Conservation (phyloP, 2,888 invertebrate genomes). For the Acronicta alni region DNA sequence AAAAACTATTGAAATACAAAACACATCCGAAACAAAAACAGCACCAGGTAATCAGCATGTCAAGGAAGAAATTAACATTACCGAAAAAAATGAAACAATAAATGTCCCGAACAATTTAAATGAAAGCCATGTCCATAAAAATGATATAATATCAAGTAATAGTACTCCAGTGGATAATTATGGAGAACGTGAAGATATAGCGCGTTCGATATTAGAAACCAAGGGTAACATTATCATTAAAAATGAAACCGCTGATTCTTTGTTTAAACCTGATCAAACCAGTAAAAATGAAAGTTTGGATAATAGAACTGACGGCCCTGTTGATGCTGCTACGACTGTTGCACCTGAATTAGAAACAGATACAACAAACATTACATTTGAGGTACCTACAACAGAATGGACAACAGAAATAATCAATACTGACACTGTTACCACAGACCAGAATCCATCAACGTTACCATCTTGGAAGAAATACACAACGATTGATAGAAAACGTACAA, state of each 20-base stretch:
- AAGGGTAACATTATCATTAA: constrained; percentile 1
- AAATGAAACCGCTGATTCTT: constrained; percentile 2
- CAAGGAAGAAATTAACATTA: constrained; percentile 4
- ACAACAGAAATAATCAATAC: constrained; percentile 9
- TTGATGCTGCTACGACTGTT: constrained; percentile 14
- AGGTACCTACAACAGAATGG: constrained; percentile 20
- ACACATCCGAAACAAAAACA: neutral
- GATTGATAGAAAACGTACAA: constrained; percentile 65
- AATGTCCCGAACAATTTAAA: constrained; percentile 6
- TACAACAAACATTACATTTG: constrained; percentile 5
- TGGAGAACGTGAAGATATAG: neutral
- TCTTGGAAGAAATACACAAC: constrained; percentile 68
- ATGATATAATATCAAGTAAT: neutral
- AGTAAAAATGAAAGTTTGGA: constrained; percentile 3
- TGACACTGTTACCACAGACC: constrained; percentile 15
- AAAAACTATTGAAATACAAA: neutral
- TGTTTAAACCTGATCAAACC: constrained; percentile 5
- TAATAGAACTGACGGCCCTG: neutral
- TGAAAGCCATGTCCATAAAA: constrained; percentile 2
- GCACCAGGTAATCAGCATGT: neutral
- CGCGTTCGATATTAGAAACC: constrained; percentile 4
- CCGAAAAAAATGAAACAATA: neutral
- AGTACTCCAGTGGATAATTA: neutral
- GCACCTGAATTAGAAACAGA: constrained; percentile 8
- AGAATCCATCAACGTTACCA: constrained; percentile 38